Percentiles rank a stretch among this genome's conserved stretches.
phyloP scores from a whole-genome alignment of 2,888 invertebrate species.

The Proisotoma minuta region DNA sequence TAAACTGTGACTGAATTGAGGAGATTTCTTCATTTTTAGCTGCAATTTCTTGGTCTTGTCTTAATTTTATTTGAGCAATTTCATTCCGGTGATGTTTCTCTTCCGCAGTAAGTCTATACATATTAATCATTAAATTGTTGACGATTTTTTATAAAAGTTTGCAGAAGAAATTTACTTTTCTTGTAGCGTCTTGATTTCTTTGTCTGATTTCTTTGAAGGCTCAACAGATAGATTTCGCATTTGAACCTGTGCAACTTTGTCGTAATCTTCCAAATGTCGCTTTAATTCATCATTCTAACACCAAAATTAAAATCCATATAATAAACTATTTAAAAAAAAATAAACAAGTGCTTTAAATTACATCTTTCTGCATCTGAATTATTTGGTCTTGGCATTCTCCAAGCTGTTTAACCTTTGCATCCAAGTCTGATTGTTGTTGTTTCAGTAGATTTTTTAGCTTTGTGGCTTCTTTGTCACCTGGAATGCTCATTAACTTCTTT shows the following conservation, averaged over 20 bases:
- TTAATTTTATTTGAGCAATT: slow-evolving; percentile 70
- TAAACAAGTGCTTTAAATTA: slow-evolving; percentile 46
- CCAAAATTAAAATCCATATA: slow-evolving; percentile 4
- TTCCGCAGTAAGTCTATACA: slow-evolving; percentile 58
- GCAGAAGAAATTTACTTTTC: slow-evolving; percentile 54
- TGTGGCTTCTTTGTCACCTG: slow-evolving; percentile 39
- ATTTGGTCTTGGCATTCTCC: slow-evolving; percentile 66
- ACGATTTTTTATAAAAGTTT: not conserved
- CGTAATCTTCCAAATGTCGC: slow-evolving; percentile 76
- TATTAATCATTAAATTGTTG: not conserved
- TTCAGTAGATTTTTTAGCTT: slow-evolving; percentile 66
- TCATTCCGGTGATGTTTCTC: slow-evolving; percentile 74
- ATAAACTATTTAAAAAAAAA: slow-evolving; percentile 1
- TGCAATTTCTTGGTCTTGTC: slow-evolving; percentile 78
- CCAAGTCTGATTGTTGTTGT: slow-evolving; percentile 70
- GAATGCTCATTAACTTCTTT: slow-evolving; percentile 46
- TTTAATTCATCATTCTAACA: slow-evolving; percentile 70
- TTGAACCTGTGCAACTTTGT: slow-evolving; percentile 76
- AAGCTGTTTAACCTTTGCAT: slow-evolving; percentile 64
- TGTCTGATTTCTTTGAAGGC: slow-evolving; percentile 56
- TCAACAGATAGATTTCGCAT: slow-evolving; percentile 47
- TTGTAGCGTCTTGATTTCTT: slow-evolving; percentile 67
- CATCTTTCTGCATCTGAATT: slow-evolving; percentile 65
- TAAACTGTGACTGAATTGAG: slow-evolving; percentile 71
- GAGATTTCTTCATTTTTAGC: slow-evolving; percentile 76